Evolutionary conservation across 2,888 invertebrate species (phyloP).

Genomic region (Acleris laterana): DNA sequence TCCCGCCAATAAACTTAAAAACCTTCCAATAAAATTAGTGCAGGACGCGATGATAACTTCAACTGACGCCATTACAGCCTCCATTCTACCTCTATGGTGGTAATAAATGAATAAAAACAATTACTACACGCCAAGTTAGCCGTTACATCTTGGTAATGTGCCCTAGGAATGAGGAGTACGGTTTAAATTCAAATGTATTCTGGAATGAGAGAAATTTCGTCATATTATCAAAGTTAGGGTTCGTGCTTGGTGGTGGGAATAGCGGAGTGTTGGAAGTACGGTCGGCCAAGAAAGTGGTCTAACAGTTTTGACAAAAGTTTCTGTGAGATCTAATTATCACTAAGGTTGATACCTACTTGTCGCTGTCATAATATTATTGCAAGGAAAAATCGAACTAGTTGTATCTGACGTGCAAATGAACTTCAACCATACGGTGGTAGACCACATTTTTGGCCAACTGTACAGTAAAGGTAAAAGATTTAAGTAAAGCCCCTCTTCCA

Average conservation of each 20-base stretch:
- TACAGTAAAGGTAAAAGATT: too few species aligned
- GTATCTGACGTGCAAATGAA: too few species aligned
- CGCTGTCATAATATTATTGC: too few species aligned
- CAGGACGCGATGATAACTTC: conserved; percentile 67
- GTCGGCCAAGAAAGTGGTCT: too few species aligned
- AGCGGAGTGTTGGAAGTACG: conserved; percentile 33
- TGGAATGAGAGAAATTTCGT: conserved; percentile 42
- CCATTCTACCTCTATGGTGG: conserved; percentile 65
- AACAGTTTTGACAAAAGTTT: too few species aligned
- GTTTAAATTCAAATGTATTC: conserved; percentile 43
- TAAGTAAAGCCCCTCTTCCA: too few species aligned
- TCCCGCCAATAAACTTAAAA: conserved; percentile 65
- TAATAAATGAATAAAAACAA: conserved; percentile 81
- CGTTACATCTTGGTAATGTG: conserved; percentile 23
- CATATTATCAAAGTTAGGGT: conserved; percentile 44
- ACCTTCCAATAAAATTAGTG: conserved; percentile 71
- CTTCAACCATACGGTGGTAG: too few species aligned
- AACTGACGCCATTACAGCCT: conserved; percentile 68
- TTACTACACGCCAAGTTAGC: conserved; percentile 47
- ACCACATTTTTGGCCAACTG: too few species aligned
- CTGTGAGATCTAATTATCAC: too few species aligned
- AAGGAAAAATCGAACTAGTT: too few species aligned
- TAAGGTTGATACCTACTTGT: too few species aligned
- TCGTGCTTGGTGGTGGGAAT: conserved; percentile 47
- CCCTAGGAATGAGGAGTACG: conserved; percentile 42